Conservation (phyloP, 2,888 invertebrate genomes). For the Caenorhabditis virilis region DNA sequence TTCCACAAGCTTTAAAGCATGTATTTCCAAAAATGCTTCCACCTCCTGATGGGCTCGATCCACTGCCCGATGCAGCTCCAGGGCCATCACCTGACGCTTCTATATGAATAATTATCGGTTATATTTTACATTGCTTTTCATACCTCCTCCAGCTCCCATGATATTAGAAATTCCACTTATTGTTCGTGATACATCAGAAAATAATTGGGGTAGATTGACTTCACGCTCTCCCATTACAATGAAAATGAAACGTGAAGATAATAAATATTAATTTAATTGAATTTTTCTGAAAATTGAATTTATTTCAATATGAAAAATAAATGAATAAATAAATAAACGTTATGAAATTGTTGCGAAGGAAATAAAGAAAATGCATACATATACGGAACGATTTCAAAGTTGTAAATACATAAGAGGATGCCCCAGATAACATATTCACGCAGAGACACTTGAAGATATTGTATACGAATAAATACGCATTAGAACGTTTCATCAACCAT, state of each 20-base stretch:
- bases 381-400: too few species aligned
- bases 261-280: too few species aligned
- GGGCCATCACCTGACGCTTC: conserved; percentile 38
- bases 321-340: too few species aligned
- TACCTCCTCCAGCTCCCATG: conserved; percentile 47
- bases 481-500: too few species aligned
- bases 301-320: too few species aligned
- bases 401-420: conserved; percentile 29
- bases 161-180: conserved; percentile 58
- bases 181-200: conserved; percentile 63
- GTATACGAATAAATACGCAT: background rate
- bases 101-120: background rate
- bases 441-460: conserved; percentile 19
- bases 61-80: conserved; percentile 9
- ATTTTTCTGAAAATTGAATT: too few species aligned
- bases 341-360: background rate
- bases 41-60: conserved; percentile 18
- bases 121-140: too few species aligned
- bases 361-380: too few species aligned
- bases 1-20: conserved; percentile 66
- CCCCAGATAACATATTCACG: conserved; percentile 27
- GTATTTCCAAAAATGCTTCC: conserved; percentile 44
- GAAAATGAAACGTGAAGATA: too few species aligned
- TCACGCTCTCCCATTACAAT: conserved; percentile 51
- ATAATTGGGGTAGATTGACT: conserved; percentile 60